Conservation (phyloP, 2,113 vertebrate species). For the Leucopsar rothschildi region DNA sequence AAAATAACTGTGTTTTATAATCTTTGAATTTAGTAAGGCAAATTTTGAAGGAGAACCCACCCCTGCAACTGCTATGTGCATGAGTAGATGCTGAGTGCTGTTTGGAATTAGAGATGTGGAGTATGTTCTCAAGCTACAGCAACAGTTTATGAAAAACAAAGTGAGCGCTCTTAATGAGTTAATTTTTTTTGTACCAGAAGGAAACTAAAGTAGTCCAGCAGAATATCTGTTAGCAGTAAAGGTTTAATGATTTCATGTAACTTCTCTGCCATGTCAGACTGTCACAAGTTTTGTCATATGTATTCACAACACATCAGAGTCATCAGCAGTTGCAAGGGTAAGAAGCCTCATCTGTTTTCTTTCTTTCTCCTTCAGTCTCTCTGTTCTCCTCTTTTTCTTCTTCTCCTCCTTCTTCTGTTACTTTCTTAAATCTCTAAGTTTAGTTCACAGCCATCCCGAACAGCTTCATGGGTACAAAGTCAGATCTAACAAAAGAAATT, state of each 20-base stretch:
- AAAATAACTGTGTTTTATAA: neutral
- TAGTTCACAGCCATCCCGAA: constrained; percentile 65
- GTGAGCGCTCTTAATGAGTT: neutral
- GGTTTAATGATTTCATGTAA: neutral
- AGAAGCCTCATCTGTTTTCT: constrained; percentile 44
- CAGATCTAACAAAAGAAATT: constrained; percentile 72
- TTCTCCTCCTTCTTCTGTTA: neutral
- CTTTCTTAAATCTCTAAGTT: constrained; percentile 44
- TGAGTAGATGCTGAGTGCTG: neutral
- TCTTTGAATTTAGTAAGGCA: neutral
- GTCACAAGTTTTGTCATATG: neutral
- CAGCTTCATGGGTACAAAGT: constrained; percentile 71
- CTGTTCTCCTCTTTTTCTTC: neutral
- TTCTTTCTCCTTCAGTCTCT: neutral
- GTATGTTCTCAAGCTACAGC: no score
- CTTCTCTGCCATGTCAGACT: neutral
- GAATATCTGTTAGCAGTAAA: neutral
- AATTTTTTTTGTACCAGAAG: neutral
- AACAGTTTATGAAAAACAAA: neutral
- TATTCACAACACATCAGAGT: neutral
- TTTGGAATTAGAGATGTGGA: neutral
- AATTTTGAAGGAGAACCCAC: neutral
- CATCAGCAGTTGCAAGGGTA: constrained; percentile 40
- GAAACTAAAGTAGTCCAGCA: neutral
- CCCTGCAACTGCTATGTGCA: neutral